phyloP scores from a whole-genome alignment of 2,888 invertebrate species.

The Synergus japonicus region DNA sequence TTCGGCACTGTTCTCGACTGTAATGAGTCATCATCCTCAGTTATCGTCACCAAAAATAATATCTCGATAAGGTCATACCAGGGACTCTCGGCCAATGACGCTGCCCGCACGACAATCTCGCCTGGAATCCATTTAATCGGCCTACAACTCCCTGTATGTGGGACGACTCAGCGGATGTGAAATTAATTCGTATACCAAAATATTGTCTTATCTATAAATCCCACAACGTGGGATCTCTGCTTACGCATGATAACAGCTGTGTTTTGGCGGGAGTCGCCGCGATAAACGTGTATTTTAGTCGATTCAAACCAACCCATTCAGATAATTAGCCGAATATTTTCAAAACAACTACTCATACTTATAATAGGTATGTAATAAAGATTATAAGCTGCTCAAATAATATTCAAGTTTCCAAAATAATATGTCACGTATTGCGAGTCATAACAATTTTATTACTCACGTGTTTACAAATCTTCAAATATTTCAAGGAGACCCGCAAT shows the following conservation, averaged over 20 bases:
- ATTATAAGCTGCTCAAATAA: background rate
- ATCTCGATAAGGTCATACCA: slow-evolving; percentile 37
- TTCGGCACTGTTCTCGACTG: background rate
- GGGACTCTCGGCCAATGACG: slow-evolving; percentile 53
- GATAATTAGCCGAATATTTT: slow-evolving; percentile 11
- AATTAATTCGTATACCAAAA: slow-evolving; percentile 54
- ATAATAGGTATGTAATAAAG: background rate
- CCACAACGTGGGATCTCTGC: slow-evolving; percentile 37
- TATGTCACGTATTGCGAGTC: background rate
- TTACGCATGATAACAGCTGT: slow-evolving; percentile 54
- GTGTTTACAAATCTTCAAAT: background rate
- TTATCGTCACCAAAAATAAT: slow-evolving; percentile 23
- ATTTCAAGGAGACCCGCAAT: background rate
- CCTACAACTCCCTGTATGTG: slow-evolving; percentile 59
- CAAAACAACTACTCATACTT: background rate
- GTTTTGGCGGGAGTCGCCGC: slow-evolving; percentile 59
- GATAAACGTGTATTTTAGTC: slow-evolving; percentile 47
- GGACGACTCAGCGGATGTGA: slow-evolving; percentile 54
- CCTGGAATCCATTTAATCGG: slow-evolving; percentile 73
- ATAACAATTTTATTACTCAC: background rate
- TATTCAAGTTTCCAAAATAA: background rate
- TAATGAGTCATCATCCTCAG: background rate
- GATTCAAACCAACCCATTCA: slow-evolving; percentile 13
- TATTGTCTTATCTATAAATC: slow-evolving; percentile 42
- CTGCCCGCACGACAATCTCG: slow-evolving; percentile 61